Base-by-base conservation (phyloP, 1,140 invertebrate species). In the Anastrepha obliqua region DNA sequence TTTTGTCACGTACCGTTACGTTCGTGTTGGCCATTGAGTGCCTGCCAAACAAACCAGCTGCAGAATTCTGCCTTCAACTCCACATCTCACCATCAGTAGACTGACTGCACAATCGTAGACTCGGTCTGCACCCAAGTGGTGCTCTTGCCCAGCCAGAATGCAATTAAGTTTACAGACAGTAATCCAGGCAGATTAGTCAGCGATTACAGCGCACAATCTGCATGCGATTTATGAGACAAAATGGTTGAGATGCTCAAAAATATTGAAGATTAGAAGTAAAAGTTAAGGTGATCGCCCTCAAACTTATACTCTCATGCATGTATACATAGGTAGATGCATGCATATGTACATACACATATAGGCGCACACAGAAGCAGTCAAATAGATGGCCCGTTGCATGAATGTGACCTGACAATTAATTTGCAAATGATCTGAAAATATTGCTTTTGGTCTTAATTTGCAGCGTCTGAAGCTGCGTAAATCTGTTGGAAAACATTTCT, bases 131-230 rank as follows among this genome's bases (percentile, higher is more conserved):
- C 39, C 13, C 13, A n/a, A 42, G 64, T 81, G n/a, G 2, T 81
- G 47, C 44, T 81, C 17, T 8, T 55, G 47, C 44, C 55, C 74
- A 55, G 74, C 74, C 47, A 47, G 74, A 81, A 81, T 81, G 74
- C 47, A 81, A 81, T 81, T 81, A 81, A 55, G 74, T 81, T 81
- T 81, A 55, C 74, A 81, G 47, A 81, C 74, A 81, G 9, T 81
- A 81, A 81, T 81, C 74, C 74, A 8, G 8, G 47, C n/a, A 81
- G 74, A 81, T 81, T 81, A 55, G 74, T 29, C 44, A 81, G 74
- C 74, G 74, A 81, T 81, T 81, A 81, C 74, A 81, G 47, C 17
- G 44, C 47, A 55, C 74, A 81, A 81, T 55, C 74, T 81, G 74
- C 47, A 9, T 20, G 47, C 74, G 74, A 81, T 81, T 81, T 81